These are phyloP conservation scores for Loripinus fragilis DNA, from an alignment of 2,888 invertebrate genomes.

Conservation along the genomic window DNA sequence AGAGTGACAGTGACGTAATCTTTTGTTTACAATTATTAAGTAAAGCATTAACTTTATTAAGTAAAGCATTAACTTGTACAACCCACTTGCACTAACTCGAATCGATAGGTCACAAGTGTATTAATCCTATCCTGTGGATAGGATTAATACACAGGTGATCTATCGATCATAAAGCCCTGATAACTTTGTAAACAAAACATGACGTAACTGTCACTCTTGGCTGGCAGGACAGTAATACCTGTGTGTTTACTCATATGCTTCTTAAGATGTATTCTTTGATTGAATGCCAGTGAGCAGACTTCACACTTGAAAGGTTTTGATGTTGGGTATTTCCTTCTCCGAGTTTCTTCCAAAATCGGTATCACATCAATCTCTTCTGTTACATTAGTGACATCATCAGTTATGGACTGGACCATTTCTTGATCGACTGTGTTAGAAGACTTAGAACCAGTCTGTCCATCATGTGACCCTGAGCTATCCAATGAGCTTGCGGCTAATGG, in stretches of 20 bases:
- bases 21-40: too few relatives aligned
- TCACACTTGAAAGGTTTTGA: constrained; percentile 81
- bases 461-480: neutral
- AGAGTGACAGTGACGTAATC: too few relatives aligned
- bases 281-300: constrained; percentile 81
- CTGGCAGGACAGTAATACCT: too few relatives aligned
- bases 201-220: too few relatives aligned
- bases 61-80: too few relatives aligned
- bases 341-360: neutral
- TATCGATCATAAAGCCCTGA: too few relatives aligned
- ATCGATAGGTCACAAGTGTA: too few relatives aligned
- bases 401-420: neutral
- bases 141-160: too few relatives aligned
- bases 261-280: constrained; percentile 83
- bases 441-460: neutral
- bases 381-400: neutral
- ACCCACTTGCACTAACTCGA: too few relatives aligned
- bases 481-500: neutral
- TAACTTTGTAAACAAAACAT: too few relatives aligned
- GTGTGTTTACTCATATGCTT: constrained; percentile 83
- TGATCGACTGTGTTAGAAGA: neutral
- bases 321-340: constrained; percentile 72
- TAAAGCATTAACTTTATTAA: too few relatives aligned
- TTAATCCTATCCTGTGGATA: too few relatives aligned
- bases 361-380: neutral